Evolutionary conservation across 2,888 invertebrate species (phyloP), one percentile per base, ranked within the genome.

Genomic region (Phyto melanocephala): DNA sequence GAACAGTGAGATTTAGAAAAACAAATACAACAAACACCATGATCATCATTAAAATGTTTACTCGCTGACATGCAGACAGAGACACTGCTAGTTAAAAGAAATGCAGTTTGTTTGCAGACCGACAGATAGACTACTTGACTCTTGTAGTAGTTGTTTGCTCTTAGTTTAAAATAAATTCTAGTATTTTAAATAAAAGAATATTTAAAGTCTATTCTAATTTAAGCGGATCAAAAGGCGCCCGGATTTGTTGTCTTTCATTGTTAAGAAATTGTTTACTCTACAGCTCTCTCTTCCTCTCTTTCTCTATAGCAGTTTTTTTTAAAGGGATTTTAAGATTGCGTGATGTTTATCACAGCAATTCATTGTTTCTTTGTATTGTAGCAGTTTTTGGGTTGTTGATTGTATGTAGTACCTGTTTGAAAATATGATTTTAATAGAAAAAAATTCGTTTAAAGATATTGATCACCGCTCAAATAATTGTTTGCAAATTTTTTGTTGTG

Each of bases 171-270:
- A 20, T 40, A 45, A 35, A 22, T 33, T 28, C 6, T 28, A 6
- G 28, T 28, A 28, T 28, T 28, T 28, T 28, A 28, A 42, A 15
- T n/a, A 20, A 50, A 22, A 13, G 33, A 10, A 71, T 47, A 63
- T 63, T 47, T n/a, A 56, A 60, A 65, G 17, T 65, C 40, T 20
- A 45, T 81, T 81, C 68, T 74, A 45, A 15, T 62, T 67, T 56
- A 77, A 77, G 81, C 77, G 77, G 72, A 70, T 81, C 52, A 81
- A 78, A 78, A 78, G 81, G 81, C 81, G 81, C 81, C 81, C n/a
- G n/a, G n/a, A n/a, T n/a, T n/a, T 78, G 15, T 56, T 50, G 42
- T 71, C 10, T 72, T 62, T 56, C 42, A 33, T 58, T 76, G 76
- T 76, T 70, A 60, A 24, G 45, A 45, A 54, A 60, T 28, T 78